Percentiles rank a stretch among this genome's conserved stretches.
Evolutionary conservation across 2,113 vertebrate species (phyloP).

Genomic region (Lethenteron reissneri): DNA sequence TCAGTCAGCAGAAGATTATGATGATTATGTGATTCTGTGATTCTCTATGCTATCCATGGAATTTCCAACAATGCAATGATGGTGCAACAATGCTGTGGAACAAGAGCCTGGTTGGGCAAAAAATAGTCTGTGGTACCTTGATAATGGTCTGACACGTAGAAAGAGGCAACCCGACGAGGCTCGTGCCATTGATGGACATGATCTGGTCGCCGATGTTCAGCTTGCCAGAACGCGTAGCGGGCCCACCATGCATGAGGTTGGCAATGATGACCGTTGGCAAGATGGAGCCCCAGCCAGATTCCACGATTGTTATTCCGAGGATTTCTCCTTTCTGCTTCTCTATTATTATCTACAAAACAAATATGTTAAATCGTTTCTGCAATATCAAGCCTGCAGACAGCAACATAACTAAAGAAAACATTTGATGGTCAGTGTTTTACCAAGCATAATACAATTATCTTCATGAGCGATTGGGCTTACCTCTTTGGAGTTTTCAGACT

Average conservation of each 20-base stretch:
- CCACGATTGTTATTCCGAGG: slow-evolving; percentile 86
- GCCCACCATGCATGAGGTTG: slow-evolving; percentile 94
- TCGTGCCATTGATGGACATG: slow-evolving; percentile 97
- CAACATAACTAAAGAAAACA: too few relatives aligned
- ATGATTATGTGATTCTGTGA: too few relatives aligned
- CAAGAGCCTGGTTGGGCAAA: too few relatives aligned
- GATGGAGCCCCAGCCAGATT: slow-evolving; percentile 96
- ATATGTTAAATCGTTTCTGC: too few relatives aligned
- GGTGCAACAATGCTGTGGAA: too few relatives aligned
- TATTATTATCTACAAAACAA: slow-evolving; percentile 17
- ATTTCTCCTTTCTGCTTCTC: slow-evolving; percentile 96
- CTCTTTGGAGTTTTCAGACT: slow-evolving; percentile 98
- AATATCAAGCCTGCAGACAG: too few relatives aligned
- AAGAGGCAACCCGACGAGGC: slow-evolving; percentile 80
- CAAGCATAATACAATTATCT: slow-evolving; percentile 15
- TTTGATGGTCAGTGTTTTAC: too few relatives aligned
- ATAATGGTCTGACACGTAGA: slow-evolving; percentile 97
- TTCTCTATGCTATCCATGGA: too few relatives aligned
- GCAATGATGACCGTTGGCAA: slow-evolving; percentile 89
- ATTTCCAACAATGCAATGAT: too few relatives aligned
- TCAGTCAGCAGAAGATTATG: too few relatives aligned
- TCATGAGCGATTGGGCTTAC: slow-evolving; percentile 19
- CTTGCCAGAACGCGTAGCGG: slow-evolving; percentile 79
- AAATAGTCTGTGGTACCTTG: slow-evolving; percentile 33
- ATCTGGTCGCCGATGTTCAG: slow-evolving; percentile 98